phyloP scores from a whole-genome alignment of 2,113 vertebrate species.

The human (Homo sapiens) region GRCh38 chr6:126765001-126765500 shows the following conservation, averaged over 20 bases:
- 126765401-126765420: neutral
- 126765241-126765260: neutral
- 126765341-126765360: neutral
- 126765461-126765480: neutral
- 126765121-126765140: neutral
- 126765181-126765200: neutral
- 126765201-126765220: neutral
- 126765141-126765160: neutral
- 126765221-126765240: neutral
- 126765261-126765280: too few species aligned
- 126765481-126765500: neutral
- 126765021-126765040: constrained; percentile 79
- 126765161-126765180: neutral
- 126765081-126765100: neutral
- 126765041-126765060: constrained; percentile 73
- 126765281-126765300: neutral
- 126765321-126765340: neutral
- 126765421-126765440: neutral
- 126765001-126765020: constrained; percentile 79
- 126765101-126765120: neutral
- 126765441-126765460: neutral
- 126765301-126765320: neutral
- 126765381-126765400: neutral
- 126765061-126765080: constrained; percentile 73
- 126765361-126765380: neutral